A percentile compares a stretch with the other conserved stretches of the same genome.
Conservation (phyloP, 2,113 vertebrate species). For the Mungos mungo region DNA sequence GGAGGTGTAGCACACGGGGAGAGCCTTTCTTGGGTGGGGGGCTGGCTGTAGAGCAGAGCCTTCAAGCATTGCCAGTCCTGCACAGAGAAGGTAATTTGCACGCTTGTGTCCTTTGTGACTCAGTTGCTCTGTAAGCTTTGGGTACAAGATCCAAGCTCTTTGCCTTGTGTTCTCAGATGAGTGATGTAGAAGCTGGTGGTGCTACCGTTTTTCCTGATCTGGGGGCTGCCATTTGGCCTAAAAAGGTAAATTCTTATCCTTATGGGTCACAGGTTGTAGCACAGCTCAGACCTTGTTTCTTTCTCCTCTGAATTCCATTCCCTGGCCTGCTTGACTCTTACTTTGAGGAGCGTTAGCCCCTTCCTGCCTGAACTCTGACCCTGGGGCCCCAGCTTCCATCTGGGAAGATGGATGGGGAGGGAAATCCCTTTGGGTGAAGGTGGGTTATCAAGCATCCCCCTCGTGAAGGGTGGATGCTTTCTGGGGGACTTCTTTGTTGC, state of each 20-base stretch:
- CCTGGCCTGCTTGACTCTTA: neutral
- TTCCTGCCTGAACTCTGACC: neutral
- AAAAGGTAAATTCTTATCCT: conserved; percentile 88
- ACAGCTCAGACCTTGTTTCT: neutral
- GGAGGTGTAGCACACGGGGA: neutral
- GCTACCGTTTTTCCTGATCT: conserved; percentile 98
- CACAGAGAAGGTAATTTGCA: neutral
- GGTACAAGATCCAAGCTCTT: conserved; percentile 31
- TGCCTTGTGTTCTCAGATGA: conserved; percentile 91
- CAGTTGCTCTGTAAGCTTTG: neutral
- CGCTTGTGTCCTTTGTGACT: neutral
- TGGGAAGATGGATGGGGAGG: neutral
- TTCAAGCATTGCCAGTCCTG: neutral
- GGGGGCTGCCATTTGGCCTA: conserved; percentile 94
- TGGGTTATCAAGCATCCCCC: neutral
- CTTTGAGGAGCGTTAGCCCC: neutral
- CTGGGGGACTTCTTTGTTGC: neutral
- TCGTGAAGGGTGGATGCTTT: neutral
- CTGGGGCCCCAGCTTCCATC: neutral
- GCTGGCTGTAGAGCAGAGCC: neutral
- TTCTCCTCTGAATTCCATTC: neutral
- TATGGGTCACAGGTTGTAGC: neutral
- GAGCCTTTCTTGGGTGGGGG: neutral
- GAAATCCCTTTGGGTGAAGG: neutral
- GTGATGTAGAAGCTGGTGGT: conserved; percentile 96